A percentile compares a stretch with the other conserved stretches of the same genome.
phyloP scores from a whole-genome alignment of 2,113 vertebrate species.

The Leucopsar rothschildi region DNA sequence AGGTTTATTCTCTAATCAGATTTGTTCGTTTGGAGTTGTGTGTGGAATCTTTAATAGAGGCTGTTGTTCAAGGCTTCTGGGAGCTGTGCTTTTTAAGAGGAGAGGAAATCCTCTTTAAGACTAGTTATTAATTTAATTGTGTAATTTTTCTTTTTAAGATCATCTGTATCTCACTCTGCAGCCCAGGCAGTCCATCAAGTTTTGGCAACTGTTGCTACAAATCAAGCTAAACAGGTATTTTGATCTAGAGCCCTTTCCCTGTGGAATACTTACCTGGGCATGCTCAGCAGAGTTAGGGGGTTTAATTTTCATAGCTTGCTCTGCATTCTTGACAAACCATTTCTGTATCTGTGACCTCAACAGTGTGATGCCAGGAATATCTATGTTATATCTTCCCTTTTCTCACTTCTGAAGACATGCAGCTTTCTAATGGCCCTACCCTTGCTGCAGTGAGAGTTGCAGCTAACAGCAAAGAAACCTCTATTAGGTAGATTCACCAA shows the following conservation, averaged over 20 bases:
- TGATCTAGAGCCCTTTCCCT: not conserved
- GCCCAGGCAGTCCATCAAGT: slow-evolving; percentile 76
- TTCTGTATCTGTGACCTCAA: not conserved
- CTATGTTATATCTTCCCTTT: slow-evolving; percentile 8
- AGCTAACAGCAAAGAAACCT: not conserved
- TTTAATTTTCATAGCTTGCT: not conserved
- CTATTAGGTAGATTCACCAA: not conserved
- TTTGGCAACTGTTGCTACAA: slow-evolving; percentile 74
- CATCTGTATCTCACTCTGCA: slow-evolving; percentile 73
- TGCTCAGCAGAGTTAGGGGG: not conserved
- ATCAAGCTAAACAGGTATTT: slow-evolving; percentile 79
- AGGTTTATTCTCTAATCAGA: slow-evolving; percentile 64
- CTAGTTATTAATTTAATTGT: not conserved
- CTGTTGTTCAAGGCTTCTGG: not conserved
- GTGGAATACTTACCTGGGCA: not conserved
- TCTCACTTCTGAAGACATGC: not conserved
- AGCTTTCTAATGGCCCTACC: not conserved
- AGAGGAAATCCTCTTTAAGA: not conserved
- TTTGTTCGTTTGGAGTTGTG: slow-evolving; percentile 13
- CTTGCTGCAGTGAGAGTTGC: not conserved
- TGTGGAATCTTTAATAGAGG: not conserved
- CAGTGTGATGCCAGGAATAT: not conserved
- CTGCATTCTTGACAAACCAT: not conserved
- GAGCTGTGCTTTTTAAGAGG: not conserved
- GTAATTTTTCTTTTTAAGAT: slow-evolving; percentile 65